These are phyloP conservation scores for Platycheirus albimanus DNA, from an alignment of 2,888 invertebrate genomes.

Conservation along the genomic window DNA sequence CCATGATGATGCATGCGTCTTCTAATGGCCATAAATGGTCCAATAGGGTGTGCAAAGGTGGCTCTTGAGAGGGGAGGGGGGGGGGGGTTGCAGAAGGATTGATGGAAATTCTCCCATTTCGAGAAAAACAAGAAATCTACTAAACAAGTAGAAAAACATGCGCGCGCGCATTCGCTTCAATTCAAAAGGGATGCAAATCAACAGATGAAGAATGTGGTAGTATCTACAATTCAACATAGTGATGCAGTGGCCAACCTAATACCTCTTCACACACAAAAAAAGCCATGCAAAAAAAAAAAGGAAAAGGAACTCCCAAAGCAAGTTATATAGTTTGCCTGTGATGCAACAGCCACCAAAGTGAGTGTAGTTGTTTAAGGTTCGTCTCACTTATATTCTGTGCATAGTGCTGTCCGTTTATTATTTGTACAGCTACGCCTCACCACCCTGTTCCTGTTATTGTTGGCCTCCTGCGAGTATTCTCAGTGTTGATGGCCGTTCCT, in stretches of 20 bases:
- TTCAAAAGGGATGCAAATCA: conserved; percentile 69
- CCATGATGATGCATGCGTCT: conserved; percentile 29
- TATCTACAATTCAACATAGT: neutral
- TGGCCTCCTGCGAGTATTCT: conserved; percentile 32
- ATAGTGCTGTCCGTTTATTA: conserved; percentile 56
- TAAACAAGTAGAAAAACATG: conserved; percentile 22
- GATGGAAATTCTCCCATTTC: conserved; percentile 31
- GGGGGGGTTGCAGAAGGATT: neutral
- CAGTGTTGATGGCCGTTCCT: conserved; percentile 62
- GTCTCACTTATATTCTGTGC: neutral
- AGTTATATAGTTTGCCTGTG: conserved; percentile 24
- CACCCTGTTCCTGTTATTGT: conserved; percentile 35
- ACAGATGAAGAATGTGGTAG: conserved; percentile 64
- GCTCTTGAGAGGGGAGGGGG: conserved; percentile 1
- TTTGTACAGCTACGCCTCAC: conserved; percentile 16
- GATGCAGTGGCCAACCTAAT: conserved; percentile 27
- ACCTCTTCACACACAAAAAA: no score
- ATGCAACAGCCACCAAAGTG: conserved; percentile 24
- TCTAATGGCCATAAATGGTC: conserved; percentile 40
- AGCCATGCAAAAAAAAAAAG: neutral
- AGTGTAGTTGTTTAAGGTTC: neutral
- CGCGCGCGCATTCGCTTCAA: conserved; percentile 25
- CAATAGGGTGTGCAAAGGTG: neutral
- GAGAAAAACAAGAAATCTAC: conserved; percentile 44
- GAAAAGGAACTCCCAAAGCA: conserved; percentile 49